These are phyloP conservation scores for Phalacrocorax carbo DNA, from an alignment of 2,113 vertebrate species.

Conservation along the genomic window DNA sequence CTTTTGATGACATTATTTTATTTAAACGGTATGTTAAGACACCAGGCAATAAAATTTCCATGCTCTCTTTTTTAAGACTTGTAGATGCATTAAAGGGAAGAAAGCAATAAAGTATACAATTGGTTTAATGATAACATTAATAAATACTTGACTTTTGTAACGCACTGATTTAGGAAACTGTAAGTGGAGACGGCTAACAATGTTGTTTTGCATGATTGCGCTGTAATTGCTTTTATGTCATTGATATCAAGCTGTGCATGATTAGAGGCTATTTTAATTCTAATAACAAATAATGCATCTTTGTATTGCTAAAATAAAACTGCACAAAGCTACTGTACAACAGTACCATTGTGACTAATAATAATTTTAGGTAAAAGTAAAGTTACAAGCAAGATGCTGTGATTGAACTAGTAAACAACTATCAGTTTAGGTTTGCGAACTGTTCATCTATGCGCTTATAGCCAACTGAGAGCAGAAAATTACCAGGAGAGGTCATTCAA, in stretches of 20 bases:
- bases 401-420: not conserved
- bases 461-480: not conserved
- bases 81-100: constrained; percentile 1
- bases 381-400: not conserved
- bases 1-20: not conserved
- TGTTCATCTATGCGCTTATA: not conserved
- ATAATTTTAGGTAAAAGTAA: not conserved
- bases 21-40: not conserved
- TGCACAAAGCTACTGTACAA: not conserved
- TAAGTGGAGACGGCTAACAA: constrained; percentile 64
- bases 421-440: not conserved
- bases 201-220: constrained; percentile 70
- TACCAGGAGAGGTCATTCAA: not conserved
- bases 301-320: constrained; percentile 27
- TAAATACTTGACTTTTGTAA: constrained; percentile 66
- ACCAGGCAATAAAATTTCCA: not conserved
- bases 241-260: constrained; percentile 68
- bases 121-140: constrained; percentile 29
- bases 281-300: constrained; percentile 57
- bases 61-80: not conserved
- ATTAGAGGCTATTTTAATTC: constrained; percentile 66
- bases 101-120: not conserved
- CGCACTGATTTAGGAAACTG: constrained; percentile 50
- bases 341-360: not conserved
- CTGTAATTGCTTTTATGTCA: constrained; percentile 67